These are phyloP conservation scores for Myotis findleyi DNA, from an alignment of 2,797 vertebrate genomes.

Conservation along the genomic window DNA sequence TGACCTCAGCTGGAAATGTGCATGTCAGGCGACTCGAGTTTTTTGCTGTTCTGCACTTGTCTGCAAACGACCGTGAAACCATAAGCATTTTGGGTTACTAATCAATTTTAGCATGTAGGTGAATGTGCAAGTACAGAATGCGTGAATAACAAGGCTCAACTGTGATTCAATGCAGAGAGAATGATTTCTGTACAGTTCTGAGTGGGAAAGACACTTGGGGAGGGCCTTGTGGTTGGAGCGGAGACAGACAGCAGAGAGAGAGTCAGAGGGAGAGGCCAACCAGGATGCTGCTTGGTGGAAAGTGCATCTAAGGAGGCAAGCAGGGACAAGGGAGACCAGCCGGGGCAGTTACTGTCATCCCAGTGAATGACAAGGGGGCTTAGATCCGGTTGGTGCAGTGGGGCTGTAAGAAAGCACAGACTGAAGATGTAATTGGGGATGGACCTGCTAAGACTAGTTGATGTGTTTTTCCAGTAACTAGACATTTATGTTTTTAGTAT, in stretches of 20 bases:
- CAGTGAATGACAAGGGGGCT: accelerated
- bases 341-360: not conserved
- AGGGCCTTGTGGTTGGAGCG: accelerated
- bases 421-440: not conserved
- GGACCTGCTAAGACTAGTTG: not conserved
- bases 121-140: not conserved
- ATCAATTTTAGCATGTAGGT: not conserved
- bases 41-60: not conserved
- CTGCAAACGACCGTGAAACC: not conserved
- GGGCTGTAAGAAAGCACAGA: not conserved
- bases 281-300: too few species aligned
- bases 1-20: not conserved
- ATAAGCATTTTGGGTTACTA: not conserved
- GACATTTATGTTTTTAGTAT: not conserved
- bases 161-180: not conserved
- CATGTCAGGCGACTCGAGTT: accelerated
- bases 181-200: not conserved
- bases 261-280: accelerated
- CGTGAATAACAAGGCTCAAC: not conserved
- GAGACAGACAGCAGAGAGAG: not conserved
- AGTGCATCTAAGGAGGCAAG: not conserved
- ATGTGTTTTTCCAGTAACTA: not conserved
- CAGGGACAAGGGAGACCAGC: not conserved
- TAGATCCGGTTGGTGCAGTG: not conserved
- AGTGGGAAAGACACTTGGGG: not conserved